Evolutionary conservation across 2,797 vertebrate species (phyloP).

Genomic region (Clarias laeviceps): DNA sequence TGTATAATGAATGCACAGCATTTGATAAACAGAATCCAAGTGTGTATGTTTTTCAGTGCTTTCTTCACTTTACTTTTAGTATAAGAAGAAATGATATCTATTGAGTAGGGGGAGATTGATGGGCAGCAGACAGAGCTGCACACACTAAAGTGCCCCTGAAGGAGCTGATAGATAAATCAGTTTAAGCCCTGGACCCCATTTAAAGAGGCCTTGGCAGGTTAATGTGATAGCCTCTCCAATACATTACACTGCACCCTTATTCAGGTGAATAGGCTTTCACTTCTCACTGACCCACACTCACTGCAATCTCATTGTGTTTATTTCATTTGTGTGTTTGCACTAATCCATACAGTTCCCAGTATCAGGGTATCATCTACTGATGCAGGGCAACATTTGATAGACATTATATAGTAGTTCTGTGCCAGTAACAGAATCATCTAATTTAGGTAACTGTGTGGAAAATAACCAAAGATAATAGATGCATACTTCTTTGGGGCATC

Average conservation of each 20-base stretch:
- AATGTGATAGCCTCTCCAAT: constrained; percentile 59
- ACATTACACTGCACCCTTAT: constrained; percentile 55
- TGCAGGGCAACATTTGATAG: constrained; percentile 28
- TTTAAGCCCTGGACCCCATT: constrained; percentile 72
- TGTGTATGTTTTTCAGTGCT: constrained; percentile 46
- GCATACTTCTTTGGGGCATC: background rate
- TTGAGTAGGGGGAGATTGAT: constrained; percentile 75
- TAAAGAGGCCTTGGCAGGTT: constrained; percentile 60
- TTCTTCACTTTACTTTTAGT: background rate
- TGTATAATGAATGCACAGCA: constrained; percentile 6
- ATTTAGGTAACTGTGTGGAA: constrained; percentile 6
- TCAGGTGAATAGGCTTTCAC: constrained; percentile 52
- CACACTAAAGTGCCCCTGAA: constrained; percentile 83
- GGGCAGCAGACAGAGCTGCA: constrained; percentile 64
- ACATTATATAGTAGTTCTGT: constrained; percentile 1
- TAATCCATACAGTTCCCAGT: constrained; percentile 43
- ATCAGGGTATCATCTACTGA: constrained; percentile 44
- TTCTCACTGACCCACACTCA: constrained; percentile 53
- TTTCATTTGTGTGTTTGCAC: constrained; percentile 47
- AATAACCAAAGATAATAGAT: background rate
- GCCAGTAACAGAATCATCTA: background rate
- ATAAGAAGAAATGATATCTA: constrained; percentile 47
- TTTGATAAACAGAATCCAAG: constrained; percentile 27
- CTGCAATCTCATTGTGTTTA: constrained; percentile 55
- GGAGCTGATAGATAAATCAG: constrained; percentile 83